Conservation (phyloP, 2,797 vertebrate genomes). For the Malacoraja senta region DNA sequence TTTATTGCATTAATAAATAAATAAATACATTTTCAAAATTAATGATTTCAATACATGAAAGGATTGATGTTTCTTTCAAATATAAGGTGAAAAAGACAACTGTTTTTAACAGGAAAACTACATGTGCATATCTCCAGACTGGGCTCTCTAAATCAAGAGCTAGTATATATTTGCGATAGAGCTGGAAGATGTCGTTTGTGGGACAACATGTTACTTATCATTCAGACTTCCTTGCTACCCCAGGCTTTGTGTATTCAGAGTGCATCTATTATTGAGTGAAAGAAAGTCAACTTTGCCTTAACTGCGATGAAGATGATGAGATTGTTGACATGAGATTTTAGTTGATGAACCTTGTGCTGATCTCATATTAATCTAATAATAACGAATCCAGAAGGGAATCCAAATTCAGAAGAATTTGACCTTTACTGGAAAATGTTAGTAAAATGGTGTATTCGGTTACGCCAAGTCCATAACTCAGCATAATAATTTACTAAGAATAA, state of each 20-base stretch:
- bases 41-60: background rate
- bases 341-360: background rate
- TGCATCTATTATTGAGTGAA: background rate
- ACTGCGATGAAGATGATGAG: background rate
- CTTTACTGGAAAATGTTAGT: background rate
- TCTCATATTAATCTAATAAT: background rate
- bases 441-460: background rate
- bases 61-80: background rate
- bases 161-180: background rate
- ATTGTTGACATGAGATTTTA: background rate
- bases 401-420: background rate
- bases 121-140: too few relatives aligned
- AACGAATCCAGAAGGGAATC: background rate
- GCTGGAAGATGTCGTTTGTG: background rate
- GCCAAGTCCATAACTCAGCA: background rate
- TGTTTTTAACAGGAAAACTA: background rate
- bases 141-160: background rate
- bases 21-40: background rate
- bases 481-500: background rate
- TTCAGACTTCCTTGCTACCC: background rate
- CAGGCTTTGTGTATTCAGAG: too few relatives aligned
- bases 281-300: background rate
- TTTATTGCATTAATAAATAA: background rate
- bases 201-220: background rate
- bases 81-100: background rate